These are phyloP conservation scores for Metopolophium dirhodum DNA, from an alignment of 1,140 invertebrate species.

Conservation along the genomic window DNA sequence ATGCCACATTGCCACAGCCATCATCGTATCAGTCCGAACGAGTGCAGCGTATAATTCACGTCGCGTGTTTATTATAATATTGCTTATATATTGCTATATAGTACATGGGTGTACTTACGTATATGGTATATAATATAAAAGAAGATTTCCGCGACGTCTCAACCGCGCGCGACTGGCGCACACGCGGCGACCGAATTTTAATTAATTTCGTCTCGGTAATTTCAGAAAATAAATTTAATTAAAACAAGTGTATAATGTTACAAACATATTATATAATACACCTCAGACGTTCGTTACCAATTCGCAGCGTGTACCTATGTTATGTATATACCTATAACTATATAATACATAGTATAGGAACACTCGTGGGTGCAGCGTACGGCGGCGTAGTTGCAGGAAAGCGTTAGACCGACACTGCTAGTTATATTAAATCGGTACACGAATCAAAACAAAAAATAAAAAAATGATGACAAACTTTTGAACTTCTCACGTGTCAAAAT, in stretches of 20 bases:
- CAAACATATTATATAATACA: background rate
- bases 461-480: background rate
- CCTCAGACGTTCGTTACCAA: background rate
- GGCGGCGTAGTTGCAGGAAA: background rate
- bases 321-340: too few relatives aligned
- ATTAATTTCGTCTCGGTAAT: background rate
- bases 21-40: background rate
- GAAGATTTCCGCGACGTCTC: background rate
- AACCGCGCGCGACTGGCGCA: background rate
- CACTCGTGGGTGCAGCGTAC: too few relatives aligned
- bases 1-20: background rate
- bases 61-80: background rate
- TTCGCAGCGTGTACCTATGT: background rate
- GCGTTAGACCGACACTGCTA: background rate
- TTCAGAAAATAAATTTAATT: conserved; percentile 8
- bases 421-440: background rate
- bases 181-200: background rate
- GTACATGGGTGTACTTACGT: too few relatives aligned
- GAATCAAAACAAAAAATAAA: background rate
- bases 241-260: conserved; percentile 12
- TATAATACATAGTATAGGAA: background rate
- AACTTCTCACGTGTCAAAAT: background rate
- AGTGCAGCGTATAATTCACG: background rate
- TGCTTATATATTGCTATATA: background rate
- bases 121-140: background rate